phyloP scores from a whole-genome alignment of 2,888 invertebrate genomes.

The Corbicula japonica region DNA sequence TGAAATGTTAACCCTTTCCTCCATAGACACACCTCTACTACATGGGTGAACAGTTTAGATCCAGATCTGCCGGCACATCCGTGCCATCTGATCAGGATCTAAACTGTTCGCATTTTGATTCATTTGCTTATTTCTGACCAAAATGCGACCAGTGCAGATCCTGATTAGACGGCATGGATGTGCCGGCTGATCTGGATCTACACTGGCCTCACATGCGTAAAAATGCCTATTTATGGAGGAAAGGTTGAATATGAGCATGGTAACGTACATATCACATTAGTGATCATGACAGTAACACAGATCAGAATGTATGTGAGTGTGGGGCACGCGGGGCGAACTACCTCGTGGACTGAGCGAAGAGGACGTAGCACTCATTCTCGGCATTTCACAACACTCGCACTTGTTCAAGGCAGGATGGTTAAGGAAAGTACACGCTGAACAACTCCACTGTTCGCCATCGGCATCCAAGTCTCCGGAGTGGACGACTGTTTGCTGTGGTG shows the following conservation, averaged over 20 bases:
- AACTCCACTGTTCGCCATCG: conserved; percentile 90
- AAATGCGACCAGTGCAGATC: too few species aligned
- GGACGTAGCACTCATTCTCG: conserved; percentile 84
- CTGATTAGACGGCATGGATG: too few species aligned
- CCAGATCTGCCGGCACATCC: too few species aligned
- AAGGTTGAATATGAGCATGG: not conserved
- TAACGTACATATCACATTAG: conserved; percentile 49
- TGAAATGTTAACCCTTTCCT: too few species aligned
- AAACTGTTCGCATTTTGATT: too few species aligned
- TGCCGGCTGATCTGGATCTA: not conserved
- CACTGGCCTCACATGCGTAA: not conserved
- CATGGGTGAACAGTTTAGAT: too few species aligned
- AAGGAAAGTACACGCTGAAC: conserved; percentile 97
- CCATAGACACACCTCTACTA: too few species aligned
- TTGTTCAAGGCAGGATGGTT: conserved; percentile 96
- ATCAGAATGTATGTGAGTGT: conserved; percentile 62
- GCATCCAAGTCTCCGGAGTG: conserved; percentile 78
- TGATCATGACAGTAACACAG: conserved; percentile 80
- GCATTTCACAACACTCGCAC: conserved; percentile 98
- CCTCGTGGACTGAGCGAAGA: conserved; percentile 64
- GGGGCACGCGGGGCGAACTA: conserved; percentile 42
- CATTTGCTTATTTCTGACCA: too few species aligned
- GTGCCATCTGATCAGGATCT: too few species aligned
- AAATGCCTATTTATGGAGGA: not conserved
- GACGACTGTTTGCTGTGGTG: conserved; percentile 64